phyloP scores from a whole-genome alignment of 2,797 vertebrate genomes.

The Hydrocynus forskahlii region DNA sequence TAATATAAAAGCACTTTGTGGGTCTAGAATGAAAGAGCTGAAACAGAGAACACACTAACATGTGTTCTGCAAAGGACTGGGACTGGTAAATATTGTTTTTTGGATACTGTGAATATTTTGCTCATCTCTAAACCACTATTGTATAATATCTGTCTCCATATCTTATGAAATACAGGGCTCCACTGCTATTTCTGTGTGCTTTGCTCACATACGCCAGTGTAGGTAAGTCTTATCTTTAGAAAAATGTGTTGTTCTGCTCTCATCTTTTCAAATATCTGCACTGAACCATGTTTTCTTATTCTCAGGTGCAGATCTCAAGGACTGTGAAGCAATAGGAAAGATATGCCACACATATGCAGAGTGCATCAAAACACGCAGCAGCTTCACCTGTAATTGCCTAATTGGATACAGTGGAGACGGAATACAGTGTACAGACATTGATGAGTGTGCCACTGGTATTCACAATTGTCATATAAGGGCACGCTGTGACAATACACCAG shows the following conservation, averaged over 20 bases:
- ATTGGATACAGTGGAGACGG: constrained; percentile 78
- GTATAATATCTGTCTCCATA: not conserved
- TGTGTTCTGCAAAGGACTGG: not conserved
- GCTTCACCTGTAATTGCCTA: constrained; percentile 73
- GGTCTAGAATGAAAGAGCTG: not conserved
- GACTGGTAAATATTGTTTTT: not conserved
- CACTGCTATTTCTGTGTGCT: constrained; percentile 64
- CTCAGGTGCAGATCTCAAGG: constrained; percentile 62
- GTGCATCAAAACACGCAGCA: constrained; percentile 69
- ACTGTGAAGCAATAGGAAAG: constrained; percentile 70
- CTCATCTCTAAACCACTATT: not conserved
- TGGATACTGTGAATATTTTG: not conserved
- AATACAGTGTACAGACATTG: constrained; percentile 73
- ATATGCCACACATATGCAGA: constrained; percentile 73
- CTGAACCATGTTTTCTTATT: constrained; percentile 17
- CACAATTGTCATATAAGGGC: constrained; percentile 74
- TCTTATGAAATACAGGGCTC: constrained; percentile 64
- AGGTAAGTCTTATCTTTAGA: constrained; percentile 64
- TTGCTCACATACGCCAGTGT: constrained; percentile 61
- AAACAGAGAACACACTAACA: not conserved
- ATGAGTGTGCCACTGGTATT: constrained; percentile 76
- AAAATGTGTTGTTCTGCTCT: not conserved
- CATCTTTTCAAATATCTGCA: not conserved
- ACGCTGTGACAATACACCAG: constrained; percentile 75
- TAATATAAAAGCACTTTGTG: too few species aligned